Base-by-base conservation (phyloP, 2,888 invertebrate genomes). In the Calameuta filiformis region DNA sequence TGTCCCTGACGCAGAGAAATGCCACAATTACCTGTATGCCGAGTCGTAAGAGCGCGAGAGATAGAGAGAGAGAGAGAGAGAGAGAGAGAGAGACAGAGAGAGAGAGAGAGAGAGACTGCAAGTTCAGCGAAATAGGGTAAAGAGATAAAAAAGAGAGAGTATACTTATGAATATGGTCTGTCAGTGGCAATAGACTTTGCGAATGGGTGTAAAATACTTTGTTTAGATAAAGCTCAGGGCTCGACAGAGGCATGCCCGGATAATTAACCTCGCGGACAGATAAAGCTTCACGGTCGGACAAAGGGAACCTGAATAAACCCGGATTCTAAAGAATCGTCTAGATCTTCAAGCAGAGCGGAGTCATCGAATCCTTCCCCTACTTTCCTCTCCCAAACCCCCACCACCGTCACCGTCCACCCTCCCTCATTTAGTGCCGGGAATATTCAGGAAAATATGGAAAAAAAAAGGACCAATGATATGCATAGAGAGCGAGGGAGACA, bases 181-280 rank as follows among this genome's bases (percentile, higher is more conserved):
- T 77, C 69, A 71, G 76, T 81, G 79, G 77, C 80, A 77, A 80
- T 80, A 81, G 77, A 77, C 80, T 80, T 81, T 77, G 80, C 79
- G 79, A 80, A 80, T 77, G 77, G 79, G 76, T 79, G 80, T 3
- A 15, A 56, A 56, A 56, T 56, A 56, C 56, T 23, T 23, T 56
- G 23, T 23, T 56, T 23, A 9, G 9, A 56, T 23, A 56, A 56
- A 23, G 56, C 23, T 23, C 56, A 56, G 0, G 56, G 56, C 56
- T 56, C 23, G 23, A 56, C 23, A 40, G 9, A 9, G 23, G 23
- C 56, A 23, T 23, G 73, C 73, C 79, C 76, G 73, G 81, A 77
- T 79, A 81, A 80, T 81, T 79, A 80, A 78, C 79, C 81, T 76
- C 75, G 77, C 73, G 80, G 76, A 77, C 79, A 69, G 77, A 79